Evolutionary conservation across 2,797 vertebrate genomes (phyloP).

Genomic region (Anguilla obscura): DNA sequence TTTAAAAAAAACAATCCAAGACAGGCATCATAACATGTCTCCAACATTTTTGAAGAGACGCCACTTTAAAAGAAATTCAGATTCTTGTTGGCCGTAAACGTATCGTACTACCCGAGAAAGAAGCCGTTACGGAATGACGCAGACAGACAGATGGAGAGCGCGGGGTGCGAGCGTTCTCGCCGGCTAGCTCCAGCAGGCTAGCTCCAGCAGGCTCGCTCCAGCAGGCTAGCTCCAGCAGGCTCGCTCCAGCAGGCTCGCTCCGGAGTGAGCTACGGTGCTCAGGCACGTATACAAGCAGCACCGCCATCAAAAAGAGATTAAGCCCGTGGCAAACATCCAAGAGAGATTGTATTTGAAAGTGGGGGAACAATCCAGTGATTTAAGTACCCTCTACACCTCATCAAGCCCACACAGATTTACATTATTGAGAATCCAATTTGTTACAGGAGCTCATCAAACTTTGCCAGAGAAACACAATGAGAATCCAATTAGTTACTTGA

Average conservation of each 20-base stretch:
- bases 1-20: no score
- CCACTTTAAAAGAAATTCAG: neutral
- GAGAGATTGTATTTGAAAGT: conserved; percentile 69
- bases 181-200: neutral
- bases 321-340: conserved; percentile 74
- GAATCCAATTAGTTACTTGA: conserved; percentile 87
- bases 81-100: neutral
- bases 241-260: neutral
- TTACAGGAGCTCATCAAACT: conserved; percentile 72
- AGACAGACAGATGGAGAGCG: conserved; percentile 25
- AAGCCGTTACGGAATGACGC: conserved; percentile 34
- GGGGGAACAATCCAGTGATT: conserved; percentile 78
- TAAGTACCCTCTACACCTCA: conserved; percentile 76
- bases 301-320: conserved; percentile 84
- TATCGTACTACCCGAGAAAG: neutral
- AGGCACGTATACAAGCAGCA: conserved; percentile 71
- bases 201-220: neutral
- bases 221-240: neutral
- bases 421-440: conserved; percentile 89
- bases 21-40: neutral
- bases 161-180: neutral
- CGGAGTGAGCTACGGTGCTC: conserved; percentile 51
- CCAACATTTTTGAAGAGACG: neutral
- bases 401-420: conserved; percentile 81
- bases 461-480: conserved; percentile 80